Base-by-base conservation (phyloP, 2,113 vertebrate genomes). In the Pitta sordida region DNA sequence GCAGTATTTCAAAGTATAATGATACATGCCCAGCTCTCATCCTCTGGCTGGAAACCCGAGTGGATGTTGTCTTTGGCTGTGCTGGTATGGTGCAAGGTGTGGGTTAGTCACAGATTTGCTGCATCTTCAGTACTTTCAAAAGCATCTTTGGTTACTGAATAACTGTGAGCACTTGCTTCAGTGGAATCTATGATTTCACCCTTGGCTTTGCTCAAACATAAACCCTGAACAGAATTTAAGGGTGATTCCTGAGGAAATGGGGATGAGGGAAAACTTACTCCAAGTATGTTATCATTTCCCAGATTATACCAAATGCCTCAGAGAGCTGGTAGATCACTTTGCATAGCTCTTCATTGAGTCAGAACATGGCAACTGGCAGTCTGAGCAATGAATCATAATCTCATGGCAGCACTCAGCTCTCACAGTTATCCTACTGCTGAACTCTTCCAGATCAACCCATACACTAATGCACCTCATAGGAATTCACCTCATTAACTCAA, bases 51-150 rank as follows among this genome's bases (percentile, higher is more conserved):
- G 48, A 32, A 67, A 3, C 9, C 9, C 3, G 1, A 36, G 10
- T 7, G 30, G 56, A 37, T 15, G 15, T 3, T 13, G 43, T 30
- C 62, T 0, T 0, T 12, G 83, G 86, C 73, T 37, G 10, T n/a
- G 52, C 60, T 41, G 52, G 43, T 22, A 11, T 21, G 13, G 29
- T 1, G 20, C 77, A 34, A 62, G 46, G 55, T 34, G 0, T 0
- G 17, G 19, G 30, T 44, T 24, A n/a, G 7, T 13, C 46, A 56
- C n/a, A n/a, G n/a, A n/a, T n/a, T n/a, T n/a, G n/a, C 70, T 68
- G 32, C 29, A 13, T 11, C 39, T 83, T 24, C 6, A 27, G 36
- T 10, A 43, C 32, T 39, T 75, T 37, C 59, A 80, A 56, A 48
- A 39, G 34, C 34, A 37, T 4, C 43, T 58, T 27, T 13, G 21